phyloP scores from a whole-genome alignment of 2,113 vertebrate genomes.

The Campylomormyrus tamandua region DNA sequence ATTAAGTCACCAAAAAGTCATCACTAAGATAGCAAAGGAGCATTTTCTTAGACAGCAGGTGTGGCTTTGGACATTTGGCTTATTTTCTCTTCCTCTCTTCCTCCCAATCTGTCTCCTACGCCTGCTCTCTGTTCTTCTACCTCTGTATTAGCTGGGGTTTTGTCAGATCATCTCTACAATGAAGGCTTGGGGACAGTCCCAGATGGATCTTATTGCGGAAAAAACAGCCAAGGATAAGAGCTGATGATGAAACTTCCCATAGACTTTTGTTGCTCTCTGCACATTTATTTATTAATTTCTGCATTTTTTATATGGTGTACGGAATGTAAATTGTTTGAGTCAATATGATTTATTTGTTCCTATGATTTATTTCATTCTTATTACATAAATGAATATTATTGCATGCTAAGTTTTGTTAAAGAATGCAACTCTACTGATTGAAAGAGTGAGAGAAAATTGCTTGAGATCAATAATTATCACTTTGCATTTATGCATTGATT shows the following conservation, averaged over 20 bases:
- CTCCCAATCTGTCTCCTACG: not conserved
- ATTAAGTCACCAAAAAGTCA: not conserved
- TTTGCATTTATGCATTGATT: not conserved
- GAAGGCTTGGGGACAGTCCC: slow-evolving; percentile 9
- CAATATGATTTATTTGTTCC: not conserved
- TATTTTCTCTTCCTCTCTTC: not conserved
- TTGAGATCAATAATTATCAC: not conserved
- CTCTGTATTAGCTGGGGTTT: not conserved
- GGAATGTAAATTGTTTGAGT: not conserved
- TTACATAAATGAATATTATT: not conserved
- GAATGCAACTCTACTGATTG: not conserved
- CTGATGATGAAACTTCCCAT: not conserved
- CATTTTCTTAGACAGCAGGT: not conserved
- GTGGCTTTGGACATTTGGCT: not conserved
- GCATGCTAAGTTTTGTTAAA: not conserved
- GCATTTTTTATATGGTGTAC: not conserved
- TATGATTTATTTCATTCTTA: not conserved
- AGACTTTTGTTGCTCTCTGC: slow-evolving; percentile 8
- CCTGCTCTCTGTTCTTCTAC: not conserved
- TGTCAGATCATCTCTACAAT: not conserved
- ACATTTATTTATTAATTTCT: slow-evolving; percentile 14
- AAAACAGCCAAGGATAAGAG: slow-evolving; percentile 6
- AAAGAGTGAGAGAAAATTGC: not conserved
- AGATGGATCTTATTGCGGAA: slow-evolving; percentile 3
- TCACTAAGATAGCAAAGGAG: not conserved